Evolutionary conservation across 2,113 vertebrate species (phyloP).

Genomic region (Caranx melampygus): DNA sequence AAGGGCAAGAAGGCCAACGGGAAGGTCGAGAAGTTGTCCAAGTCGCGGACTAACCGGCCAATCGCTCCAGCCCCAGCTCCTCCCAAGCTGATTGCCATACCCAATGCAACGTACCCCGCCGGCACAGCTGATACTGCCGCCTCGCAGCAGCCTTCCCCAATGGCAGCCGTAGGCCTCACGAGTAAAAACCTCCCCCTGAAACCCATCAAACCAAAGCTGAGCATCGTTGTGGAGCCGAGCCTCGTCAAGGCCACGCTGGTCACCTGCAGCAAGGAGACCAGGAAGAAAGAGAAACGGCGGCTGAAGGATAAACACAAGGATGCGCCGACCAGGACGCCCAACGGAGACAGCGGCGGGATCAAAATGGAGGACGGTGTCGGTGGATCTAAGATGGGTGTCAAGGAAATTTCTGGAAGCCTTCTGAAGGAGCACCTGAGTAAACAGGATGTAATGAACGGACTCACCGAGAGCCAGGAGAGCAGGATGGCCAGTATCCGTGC

Average conservation of each 20-base stretch:
- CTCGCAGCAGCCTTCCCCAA: conserved; percentile 86
- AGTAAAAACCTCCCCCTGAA: conserved; percentile 95
- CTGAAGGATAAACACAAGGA: conserved; percentile 96
- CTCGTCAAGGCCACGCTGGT: conserved; percentile 90
- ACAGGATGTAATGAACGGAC: conserved; percentile 90
- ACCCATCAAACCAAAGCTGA: conserved; percentile 98
- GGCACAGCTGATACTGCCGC: conserved; percentile 85
- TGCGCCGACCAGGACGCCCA: conserved; percentile 80
- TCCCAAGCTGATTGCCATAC: conserved; percentile 96
- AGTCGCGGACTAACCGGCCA: conserved; percentile 91
- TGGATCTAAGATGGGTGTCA: conserved; percentile 85
- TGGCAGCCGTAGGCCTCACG: conserved; percentile 90
- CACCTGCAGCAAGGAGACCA: conserved; percentile 93
- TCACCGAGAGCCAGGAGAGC: conserved; percentile 94
- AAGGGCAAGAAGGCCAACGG: conserved; percentile 91
- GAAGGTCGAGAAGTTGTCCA: conserved; percentile 93
- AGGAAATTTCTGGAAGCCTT: conserved; percentile 93
- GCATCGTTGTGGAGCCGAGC: conserved; percentile 91
- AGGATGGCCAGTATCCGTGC: conserved; percentile 98
- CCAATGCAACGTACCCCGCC: conserved; percentile 88
- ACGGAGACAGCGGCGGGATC: conserved; percentile 86
- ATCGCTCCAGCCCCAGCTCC: conserved; percentile 94
- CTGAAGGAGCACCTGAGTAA: conserved; percentile 97
- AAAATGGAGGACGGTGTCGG: conserved; percentile 87
- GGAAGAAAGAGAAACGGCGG: conserved; percentile 96